phyloP scores from a whole-genome alignment of 2,888 invertebrate genomes.

The Aporophyla nigra region DNA sequence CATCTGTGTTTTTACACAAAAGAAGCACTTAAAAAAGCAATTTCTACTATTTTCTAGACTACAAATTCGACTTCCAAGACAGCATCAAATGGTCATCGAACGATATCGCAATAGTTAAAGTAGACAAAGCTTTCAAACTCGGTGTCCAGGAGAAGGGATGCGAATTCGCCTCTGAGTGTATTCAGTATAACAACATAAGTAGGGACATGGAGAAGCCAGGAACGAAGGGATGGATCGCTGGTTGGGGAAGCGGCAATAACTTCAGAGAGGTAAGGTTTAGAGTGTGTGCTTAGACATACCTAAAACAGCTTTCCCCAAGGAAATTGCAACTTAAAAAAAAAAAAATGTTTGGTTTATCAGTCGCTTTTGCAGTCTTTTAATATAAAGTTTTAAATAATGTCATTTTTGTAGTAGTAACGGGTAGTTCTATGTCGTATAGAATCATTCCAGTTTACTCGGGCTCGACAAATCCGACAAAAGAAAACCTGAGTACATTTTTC shows the following conservation, averaged over 20 bases:
- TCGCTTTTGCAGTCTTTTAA: no score
- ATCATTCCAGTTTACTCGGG: no score
- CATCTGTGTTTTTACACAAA: neutral
- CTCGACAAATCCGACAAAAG: no score
- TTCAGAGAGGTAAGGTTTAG: constrained; percentile 83
- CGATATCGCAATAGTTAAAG: constrained; percentile 88
- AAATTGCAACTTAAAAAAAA: no score
- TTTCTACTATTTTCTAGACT: constrained; percentile 73
- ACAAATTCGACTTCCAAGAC: constrained; percentile 89
- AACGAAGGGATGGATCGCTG: constrained; percentile 85
- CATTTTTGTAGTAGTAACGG: no score
- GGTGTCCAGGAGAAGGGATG: constrained; percentile 83
- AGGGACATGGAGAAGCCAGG: constrained; percentile 85
- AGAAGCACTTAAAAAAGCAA: neutral
- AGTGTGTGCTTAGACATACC: no score
- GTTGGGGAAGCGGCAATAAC: constrained; percentile 87
- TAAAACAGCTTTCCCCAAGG: no score
- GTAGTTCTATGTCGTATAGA: no score
- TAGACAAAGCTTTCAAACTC: constrained; percentile 84
- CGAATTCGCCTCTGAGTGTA: constrained; percentile 79
- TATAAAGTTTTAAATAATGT: no score
- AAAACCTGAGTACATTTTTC: neutral
- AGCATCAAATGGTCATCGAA: constrained; percentile 89
- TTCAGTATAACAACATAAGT: constrained; percentile 85
- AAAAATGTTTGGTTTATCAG: no score